Base-by-base conservation (phyloP, 2,113 vertebrate genomes). In the Sylvietta virens region DNA sequence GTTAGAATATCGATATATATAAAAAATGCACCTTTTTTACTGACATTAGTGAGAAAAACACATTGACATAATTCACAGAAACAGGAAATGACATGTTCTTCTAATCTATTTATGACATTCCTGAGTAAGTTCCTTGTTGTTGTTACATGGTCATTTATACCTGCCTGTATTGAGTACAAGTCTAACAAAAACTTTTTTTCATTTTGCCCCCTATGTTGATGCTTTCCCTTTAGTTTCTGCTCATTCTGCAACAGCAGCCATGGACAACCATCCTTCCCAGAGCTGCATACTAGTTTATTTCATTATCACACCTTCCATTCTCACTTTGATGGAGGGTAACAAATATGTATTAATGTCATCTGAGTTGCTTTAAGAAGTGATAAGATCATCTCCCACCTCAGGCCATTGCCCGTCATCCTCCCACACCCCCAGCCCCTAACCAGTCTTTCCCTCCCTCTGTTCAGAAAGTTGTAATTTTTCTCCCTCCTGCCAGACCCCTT, bases 31-130 rank as follows among this genome's bases (percentile, higher is more conserved):
- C 45, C 7, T 81, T 92, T 79, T 86, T 88, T 66, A 77, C 45
- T 50, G 70, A 85, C 42, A 66, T 30, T 48, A 84, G n/a, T n/a
- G 58, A 70, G 70, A 94, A 95, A 95, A 96, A 44, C 48, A 93
- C 37, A 53, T 62, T 76, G 39, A 66, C 58, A 57, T 57, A 72
- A 62, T 76, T 92, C 50, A 64, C n/a, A 74, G 80, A 48, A 89
- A 71, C 3, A 8, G 83, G 86, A 87, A 90, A 89, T 85, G 0
- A 31, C 45, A 9, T 35, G 35, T 57, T 78, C n/a, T 71, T 90
- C 48, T 85, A 40, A 66, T n/a, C 58, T 91, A 51, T 58, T 4
- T 3, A 24, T 58, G 35, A 62, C 7, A 17, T 77, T 92, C 64
- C 73, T 80, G n/a, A 61, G 28, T 66, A 42, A 73, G 37, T 66